Evolutionary conservation across 2,797 vertebrate genomes (phyloP).

Genomic region (Percopsis omiscomaycus): DNA sequence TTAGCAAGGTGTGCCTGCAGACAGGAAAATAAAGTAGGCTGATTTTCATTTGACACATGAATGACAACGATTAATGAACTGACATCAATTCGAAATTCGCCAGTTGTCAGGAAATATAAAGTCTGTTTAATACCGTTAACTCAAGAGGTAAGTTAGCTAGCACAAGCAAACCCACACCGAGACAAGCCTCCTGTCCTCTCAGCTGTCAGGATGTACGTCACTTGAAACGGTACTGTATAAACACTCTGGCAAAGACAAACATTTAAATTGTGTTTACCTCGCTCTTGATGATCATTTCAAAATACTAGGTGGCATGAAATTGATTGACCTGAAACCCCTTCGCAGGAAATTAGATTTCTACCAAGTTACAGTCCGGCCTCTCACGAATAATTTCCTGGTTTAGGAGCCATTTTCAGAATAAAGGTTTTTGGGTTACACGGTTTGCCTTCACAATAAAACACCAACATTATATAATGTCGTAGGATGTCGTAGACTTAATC

Average conservation of each 20-base stretch:
- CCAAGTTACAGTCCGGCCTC: background rate
- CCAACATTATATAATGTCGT: too few species aligned
- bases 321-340: background rate
- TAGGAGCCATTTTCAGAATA: slow-evolving; percentile 49
- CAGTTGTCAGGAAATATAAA: too few species aligned
- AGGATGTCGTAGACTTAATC: too few species aligned
- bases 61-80: too few species aligned
- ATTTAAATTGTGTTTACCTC: slow-evolving; percentile 46
- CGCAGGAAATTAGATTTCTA: slow-evolving; percentile 23
- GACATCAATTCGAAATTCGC: too few species aligned
- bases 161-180: too few species aligned
- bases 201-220: background rate
- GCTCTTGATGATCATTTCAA: slow-evolving; percentile 19
- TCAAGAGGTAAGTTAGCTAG: too few species aligned
- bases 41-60: too few species aligned
- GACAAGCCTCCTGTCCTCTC: slow-evolving; percentile 3
- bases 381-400: slow-evolving; percentile 25
- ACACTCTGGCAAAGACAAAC: background rate
- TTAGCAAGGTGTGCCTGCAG: too few species aligned
- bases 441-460: background rate
- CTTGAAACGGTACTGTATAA: too few species aligned
- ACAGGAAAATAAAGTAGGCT: too few species aligned
- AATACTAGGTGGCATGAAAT: slow-evolving; percentile 38
- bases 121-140: too few species aligned
- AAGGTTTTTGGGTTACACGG: background rate